phyloP scores from a whole-genome alignment of 1,140 invertebrate species.

The Drosophila kurseongensis region DNA sequence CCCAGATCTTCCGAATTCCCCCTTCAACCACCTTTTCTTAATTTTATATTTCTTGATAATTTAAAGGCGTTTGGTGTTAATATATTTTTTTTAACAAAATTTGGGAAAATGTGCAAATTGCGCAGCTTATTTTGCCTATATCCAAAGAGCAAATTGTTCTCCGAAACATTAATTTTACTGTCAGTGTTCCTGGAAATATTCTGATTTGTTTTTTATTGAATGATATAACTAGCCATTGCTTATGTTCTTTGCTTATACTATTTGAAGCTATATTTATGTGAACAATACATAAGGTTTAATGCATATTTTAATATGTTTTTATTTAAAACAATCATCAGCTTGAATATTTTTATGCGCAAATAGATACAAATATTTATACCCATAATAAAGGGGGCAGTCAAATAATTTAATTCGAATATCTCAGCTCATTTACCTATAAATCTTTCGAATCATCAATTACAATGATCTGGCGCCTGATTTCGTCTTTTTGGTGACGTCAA shows the following conservation, averaged over 20 bases:
- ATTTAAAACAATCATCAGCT: no score
- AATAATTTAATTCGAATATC: constrained; percentile 3
- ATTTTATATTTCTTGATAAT: constrained; percentile 17
- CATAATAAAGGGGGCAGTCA: not conserved
- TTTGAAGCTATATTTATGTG: no score
- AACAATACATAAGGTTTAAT: no score
- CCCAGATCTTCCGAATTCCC: not conserved
- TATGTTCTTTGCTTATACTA: not conserved
- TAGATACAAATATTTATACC: not conserved
- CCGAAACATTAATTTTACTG: constrained; percentile 31
- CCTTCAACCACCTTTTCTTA: not conserved
- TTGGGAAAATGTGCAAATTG: constrained; percentile 43
- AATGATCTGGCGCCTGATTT: constrained; percentile 24
- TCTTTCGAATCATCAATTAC: constrained; percentile 15
- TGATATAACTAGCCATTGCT: not conserved
- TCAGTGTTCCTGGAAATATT: constrained; percentile 2
- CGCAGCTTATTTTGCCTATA: constrained; percentile 52
- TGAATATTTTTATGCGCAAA: no score
- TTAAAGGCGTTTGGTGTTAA: constrained; percentile 34
- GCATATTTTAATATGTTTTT: no score
- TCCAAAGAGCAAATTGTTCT: constrained; percentile 16
- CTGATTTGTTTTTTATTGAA: not conserved
- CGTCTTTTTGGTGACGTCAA: constrained; percentile 70
- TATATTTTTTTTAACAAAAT: constrained; percentile 60
- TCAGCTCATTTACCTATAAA: constrained; percentile 5